Conservation (phyloP, 2,797 vertebrate genomes). For the Ibycter americanus region DNA sequence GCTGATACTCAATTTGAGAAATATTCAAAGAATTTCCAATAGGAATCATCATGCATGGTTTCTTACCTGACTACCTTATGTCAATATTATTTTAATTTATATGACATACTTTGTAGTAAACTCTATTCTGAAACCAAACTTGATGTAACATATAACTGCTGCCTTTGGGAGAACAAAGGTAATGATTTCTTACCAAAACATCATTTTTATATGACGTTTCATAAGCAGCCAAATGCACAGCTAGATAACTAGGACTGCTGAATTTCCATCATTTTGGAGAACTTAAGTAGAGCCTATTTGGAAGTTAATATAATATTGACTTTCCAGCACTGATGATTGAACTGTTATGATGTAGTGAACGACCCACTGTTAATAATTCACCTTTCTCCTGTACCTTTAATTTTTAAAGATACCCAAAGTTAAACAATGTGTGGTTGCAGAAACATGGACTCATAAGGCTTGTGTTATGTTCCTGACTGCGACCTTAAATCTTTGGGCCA, state of each 20-base stretch:
- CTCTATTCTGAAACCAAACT: not conserved
- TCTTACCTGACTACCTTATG: not conserved
- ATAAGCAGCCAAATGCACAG: constrained; percentile 11
- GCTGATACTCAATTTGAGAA: not conserved
- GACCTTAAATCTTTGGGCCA: not conserved
- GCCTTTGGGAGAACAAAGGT: not conserved
- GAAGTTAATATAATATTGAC: constrained; percentile 53
- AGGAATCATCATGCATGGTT: not conserved
- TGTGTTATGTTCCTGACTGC: not conserved
- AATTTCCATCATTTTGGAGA: constrained; percentile 46
- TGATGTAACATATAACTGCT: not conserved
- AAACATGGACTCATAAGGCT: not conserved
- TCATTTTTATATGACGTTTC: constrained; percentile 26
- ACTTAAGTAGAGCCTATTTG: not conserved
- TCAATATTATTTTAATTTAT: constrained; percentile 1
- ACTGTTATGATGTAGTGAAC: not conserved
- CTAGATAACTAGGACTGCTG: not conserved
- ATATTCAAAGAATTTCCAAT: not conserved
- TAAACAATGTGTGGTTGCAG: not conserved
- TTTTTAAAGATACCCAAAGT: not conserved
- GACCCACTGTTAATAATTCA: constrained; percentile 11
- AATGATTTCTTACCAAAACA: constrained; percentile 29
- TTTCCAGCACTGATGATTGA: constrained; percentile 49
- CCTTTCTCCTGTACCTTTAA: not conserved
- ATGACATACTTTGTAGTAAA: not conserved